Percentiles rank a stretch among this genome's conserved stretches.
Evolutionary conservation across 2,113 vertebrate species (phyloP).

Genomic region (Ariopsis seemanni): DNA sequence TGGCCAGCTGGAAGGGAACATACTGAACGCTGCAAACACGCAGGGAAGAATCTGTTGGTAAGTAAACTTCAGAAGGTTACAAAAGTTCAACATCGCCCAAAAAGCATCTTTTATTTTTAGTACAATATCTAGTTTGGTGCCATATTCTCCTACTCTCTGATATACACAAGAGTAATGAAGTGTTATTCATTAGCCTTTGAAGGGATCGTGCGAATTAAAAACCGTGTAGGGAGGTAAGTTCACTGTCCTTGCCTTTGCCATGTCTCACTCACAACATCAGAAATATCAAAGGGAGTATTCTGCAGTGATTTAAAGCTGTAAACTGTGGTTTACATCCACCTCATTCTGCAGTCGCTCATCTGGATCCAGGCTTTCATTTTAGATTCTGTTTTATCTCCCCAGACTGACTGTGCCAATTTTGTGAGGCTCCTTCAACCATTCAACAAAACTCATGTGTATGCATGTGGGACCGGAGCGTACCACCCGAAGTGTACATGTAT

Average conservation of each 20-base stretch:
- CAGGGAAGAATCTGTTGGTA: slow-evolving; percentile 80
- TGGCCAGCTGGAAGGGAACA: slow-evolving; percentile 79
- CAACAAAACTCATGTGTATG: slow-evolving; percentile 81
- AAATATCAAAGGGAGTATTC: slow-evolving; percentile 30
- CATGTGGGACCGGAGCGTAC: slow-evolving; percentile 82
- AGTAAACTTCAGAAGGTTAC: slow-evolving; percentile 45
- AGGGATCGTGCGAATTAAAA: slow-evolving; percentile 13
- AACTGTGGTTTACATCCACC: neutral
- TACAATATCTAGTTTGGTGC: neutral
- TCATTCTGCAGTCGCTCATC: slow-evolving; percentile 9
- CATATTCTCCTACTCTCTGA: slow-evolving; percentile 20
- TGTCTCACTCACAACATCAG: slow-evolving; percentile 13
- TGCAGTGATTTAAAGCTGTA: slow-evolving; percentile 26
- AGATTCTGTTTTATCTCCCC: slow-evolving; percentile 24
- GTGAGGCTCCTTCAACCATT: slow-evolving; percentile 82
- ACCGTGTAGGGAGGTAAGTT: slow-evolving; percentile 9
- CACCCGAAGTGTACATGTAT: slow-evolving; percentile 81
- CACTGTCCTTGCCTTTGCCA: neutral
- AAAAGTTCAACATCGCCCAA: neutral
- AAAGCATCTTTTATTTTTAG: slow-evolving; percentile 11
- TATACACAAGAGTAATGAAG: slow-evolving; percentile 27
- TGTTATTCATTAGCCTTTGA: slow-evolving; percentile 20
- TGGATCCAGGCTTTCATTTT: slow-evolving; percentile 23
- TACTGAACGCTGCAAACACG: slow-evolving; percentile 76
- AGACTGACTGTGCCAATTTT: slow-evolving; percentile 86